Percentiles rank a stretch among this genome's conserved stretches.
Evolutionary conservation across 2,113 vertebrate species (phyloP).

Genomic region (Pristiophorus japonicus): DNA sequence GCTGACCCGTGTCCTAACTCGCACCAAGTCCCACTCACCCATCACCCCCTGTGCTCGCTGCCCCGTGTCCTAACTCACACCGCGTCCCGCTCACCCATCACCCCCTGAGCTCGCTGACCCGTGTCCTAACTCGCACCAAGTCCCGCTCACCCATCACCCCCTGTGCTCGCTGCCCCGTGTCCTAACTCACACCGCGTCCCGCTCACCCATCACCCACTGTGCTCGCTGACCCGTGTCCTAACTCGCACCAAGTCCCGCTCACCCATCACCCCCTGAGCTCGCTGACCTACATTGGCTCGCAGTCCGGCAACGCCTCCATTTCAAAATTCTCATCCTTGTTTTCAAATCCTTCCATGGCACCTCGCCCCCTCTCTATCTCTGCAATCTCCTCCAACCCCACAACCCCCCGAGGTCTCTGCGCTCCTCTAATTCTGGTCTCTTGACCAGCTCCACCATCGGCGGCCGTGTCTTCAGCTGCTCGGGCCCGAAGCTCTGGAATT

Average conservation of each 20-base stretch:
- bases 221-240: neutral
- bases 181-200: neutral
- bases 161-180: neutral
- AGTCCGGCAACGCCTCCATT: neutral
- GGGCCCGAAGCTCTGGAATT: no score
- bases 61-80: neutral
- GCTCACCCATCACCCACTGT: neutral
- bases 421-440: no score
- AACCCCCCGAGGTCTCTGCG: no score
- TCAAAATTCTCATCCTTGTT: neutral
- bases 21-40: neutral
- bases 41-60: neutral
- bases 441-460: no score
- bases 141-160: neutral
- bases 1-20: neutral
- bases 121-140: neutral
- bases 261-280: neutral
- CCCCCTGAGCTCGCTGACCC: neutral
- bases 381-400: neutral
- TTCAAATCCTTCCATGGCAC: neutral
- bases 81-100: neutral
- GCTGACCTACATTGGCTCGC: neutral
- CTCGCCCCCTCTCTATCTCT: neutral
- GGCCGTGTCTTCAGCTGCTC: no score
- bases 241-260: neutral